Evolutionary conservation across 2,888 invertebrate genomes (phyloP).

Genomic region (Choreutis nemorana): DNA sequence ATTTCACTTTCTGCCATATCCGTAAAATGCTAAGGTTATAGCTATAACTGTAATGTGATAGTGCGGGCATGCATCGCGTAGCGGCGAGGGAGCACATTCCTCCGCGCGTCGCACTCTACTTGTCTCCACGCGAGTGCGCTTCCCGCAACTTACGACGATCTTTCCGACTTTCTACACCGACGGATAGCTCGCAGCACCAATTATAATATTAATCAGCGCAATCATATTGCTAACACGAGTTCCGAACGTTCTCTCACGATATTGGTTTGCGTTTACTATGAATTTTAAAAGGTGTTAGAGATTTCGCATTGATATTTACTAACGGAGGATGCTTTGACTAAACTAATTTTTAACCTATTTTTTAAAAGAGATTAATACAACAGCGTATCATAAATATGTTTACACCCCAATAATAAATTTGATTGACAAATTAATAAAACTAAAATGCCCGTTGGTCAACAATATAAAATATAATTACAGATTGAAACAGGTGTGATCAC

Average conservation of each 20-base stretch:
- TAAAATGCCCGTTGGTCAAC: too few species aligned
- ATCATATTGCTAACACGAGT: conserved; percentile 48
- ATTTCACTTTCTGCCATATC: background rate
- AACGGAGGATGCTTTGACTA: too few species aligned
- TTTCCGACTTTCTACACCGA: conserved; percentile 63
- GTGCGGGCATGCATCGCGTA: background rate
- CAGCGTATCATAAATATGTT: too few species aligned
- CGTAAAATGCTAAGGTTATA: background rate
- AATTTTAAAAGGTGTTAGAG: too few species aligned
- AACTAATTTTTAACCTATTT: too few species aligned
- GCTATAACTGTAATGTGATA: background rate
- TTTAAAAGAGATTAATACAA: too few species aligned
- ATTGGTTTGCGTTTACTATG: too few species aligned
- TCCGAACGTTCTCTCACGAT: conserved; percentile 46
- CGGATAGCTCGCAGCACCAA: conserved; percentile 56
- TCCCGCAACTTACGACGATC: conserved; percentile 34
- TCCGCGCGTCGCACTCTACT: conserved; percentile 53
- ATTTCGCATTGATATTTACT: too few species aligned
- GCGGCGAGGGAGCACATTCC: conserved; percentile 27
- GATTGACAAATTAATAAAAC: too few species aligned
- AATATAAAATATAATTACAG: too few species aligned
- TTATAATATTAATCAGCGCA: conserved; percentile 65
- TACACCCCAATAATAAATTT: too few species aligned
- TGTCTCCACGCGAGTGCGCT: conserved; percentile 38
- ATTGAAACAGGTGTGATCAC: too few species aligned